phyloP scores from a whole-genome alignment of 2,113 vertebrate genomes.

The Crocuta crocuta region DNA sequence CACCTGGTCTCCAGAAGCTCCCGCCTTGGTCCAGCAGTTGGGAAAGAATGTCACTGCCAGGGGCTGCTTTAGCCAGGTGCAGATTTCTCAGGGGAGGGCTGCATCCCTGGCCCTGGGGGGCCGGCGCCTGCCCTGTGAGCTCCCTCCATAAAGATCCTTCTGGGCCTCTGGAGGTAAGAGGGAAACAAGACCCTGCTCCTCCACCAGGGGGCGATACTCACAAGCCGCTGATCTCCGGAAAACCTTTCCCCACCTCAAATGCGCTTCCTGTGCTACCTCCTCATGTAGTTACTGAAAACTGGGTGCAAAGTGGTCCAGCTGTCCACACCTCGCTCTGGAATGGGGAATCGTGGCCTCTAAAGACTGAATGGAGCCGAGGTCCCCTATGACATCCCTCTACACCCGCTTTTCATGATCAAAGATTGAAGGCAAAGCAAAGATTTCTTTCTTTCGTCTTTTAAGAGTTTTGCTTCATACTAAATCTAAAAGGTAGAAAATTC shows the following conservation, averaged over 20 bases:
- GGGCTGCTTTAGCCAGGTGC: neutral
- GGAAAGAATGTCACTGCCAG: neutral
- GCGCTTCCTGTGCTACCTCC: neutral
- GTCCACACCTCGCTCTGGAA: neutral
- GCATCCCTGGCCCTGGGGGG: neutral
- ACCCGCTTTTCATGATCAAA: neutral
- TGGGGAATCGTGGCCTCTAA: neutral
- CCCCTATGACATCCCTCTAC: neutral
- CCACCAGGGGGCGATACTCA: neutral
- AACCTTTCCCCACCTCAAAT: neutral
- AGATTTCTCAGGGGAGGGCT: neutral
- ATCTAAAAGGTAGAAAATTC: neutral
- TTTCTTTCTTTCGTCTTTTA: neutral
- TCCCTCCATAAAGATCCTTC: neutral
- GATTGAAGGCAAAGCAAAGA: neutral
- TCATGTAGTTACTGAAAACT: neutral
- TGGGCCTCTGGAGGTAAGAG: rapidly evolving
- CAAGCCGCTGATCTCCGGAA: neutral
- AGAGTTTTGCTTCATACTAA: neutral
- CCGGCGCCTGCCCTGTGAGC: neutral
- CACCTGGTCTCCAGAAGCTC: neutral
- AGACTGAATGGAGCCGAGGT: rapidly evolving
- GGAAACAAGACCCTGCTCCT: neutral
- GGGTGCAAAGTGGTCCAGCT: rapidly evolving
- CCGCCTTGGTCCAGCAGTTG: neutral